phyloP scores from a whole-genome alignment of 2,888 invertebrate species.

The Epirrita christyi region DNA sequence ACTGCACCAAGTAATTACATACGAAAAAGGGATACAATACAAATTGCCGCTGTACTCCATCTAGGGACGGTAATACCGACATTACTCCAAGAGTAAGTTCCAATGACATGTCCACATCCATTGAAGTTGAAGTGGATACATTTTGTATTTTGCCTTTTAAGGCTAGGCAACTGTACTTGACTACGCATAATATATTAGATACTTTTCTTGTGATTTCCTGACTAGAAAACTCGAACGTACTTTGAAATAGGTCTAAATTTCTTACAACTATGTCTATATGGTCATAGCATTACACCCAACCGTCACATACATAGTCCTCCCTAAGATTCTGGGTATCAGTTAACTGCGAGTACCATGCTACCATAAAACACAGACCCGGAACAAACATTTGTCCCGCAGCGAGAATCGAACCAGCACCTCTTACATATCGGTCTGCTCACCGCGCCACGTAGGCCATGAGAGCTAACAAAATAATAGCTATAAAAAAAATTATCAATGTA shows the following conservation, averaged over 20 bases:
- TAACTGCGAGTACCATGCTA: too few relatives aligned
- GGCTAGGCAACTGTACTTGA: constrained; percentile 36
- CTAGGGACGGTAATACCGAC: constrained; percentile 54
- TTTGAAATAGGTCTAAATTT: constrained; percentile 5
- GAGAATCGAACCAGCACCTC: too few relatives aligned
- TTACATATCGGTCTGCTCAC: too few relatives aligned
- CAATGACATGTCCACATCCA: constrained; percentile 42
- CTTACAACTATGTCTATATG: constrained; percentile 1
- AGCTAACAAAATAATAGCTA: constrained; percentile 6
- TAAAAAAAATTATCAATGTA: neutral
- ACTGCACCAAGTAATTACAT: constrained; percentile 45
- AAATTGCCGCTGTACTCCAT: constrained; percentile 45
- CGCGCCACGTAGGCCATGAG: too few relatives aligned
- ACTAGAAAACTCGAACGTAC: constrained; percentile 25
- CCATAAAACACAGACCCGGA: too few relatives aligned
- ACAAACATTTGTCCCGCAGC: too few relatives aligned
- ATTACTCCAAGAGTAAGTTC: constrained; percentile 43
- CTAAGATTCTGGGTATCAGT: too few relatives aligned
- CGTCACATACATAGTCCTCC: too few relatives aligned
- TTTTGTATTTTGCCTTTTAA: constrained; percentile 41
- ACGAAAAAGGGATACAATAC: constrained; percentile 57
- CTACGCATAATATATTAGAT: constrained; percentile 32
- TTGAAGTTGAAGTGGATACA: constrained; percentile 37
- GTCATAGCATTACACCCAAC: too few relatives aligned
- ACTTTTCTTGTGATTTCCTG: constrained; percentile 35